Evolutionary conservation across 1,140 invertebrate species (phyloP).

Genomic region (Penaeus vannamei): DNA sequence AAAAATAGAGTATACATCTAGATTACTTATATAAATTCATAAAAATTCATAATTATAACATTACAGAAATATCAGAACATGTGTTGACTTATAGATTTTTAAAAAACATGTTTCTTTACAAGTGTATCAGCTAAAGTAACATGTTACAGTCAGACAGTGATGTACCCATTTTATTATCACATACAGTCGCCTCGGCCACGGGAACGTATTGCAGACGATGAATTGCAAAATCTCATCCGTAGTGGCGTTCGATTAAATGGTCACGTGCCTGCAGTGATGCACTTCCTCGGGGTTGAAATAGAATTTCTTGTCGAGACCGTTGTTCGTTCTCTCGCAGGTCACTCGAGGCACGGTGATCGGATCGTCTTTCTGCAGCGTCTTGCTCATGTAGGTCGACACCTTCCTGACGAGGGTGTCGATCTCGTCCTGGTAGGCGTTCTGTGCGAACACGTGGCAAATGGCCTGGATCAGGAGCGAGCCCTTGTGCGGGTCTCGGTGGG

Average conservation of each 20-base stretch:
- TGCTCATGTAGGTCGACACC: slow-evolving; percentile 71
- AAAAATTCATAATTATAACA: no score
- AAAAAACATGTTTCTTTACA: no score
- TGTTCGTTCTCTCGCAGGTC: slow-evolving; percentile 64
- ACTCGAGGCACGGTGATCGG: slow-evolving; percentile 56
- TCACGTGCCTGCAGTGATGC: slow-evolving; percentile 38
- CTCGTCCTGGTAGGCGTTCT: slow-evolving; percentile 77
- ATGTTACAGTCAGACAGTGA: no score
- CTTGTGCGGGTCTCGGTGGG: slow-evolving; percentile 77
- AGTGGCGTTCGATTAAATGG: slow-evolving; percentile 27
- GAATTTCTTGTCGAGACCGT: slow-evolving; percentile 63
- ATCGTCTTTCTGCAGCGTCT: slow-evolving; percentile 62
- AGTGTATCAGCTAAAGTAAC: no score
- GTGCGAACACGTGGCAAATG: slow-evolving; percentile 82
- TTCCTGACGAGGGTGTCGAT: slow-evolving; percentile 79
- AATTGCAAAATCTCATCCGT: not conserved
- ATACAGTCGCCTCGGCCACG: not conserved
- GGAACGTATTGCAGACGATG: not conserved
- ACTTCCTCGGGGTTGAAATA: slow-evolving; percentile 59
- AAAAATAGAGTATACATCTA: no score
- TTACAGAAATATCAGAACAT: no score
- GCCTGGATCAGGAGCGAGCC: slow-evolving; percentile 86
- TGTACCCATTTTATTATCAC: no score
- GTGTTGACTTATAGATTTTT: no score
- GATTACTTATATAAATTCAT: no score